Evolutionary conservation across 2,797 vertebrate species (phyloP).

Genomic region (Epinephelus coioides): DNA sequence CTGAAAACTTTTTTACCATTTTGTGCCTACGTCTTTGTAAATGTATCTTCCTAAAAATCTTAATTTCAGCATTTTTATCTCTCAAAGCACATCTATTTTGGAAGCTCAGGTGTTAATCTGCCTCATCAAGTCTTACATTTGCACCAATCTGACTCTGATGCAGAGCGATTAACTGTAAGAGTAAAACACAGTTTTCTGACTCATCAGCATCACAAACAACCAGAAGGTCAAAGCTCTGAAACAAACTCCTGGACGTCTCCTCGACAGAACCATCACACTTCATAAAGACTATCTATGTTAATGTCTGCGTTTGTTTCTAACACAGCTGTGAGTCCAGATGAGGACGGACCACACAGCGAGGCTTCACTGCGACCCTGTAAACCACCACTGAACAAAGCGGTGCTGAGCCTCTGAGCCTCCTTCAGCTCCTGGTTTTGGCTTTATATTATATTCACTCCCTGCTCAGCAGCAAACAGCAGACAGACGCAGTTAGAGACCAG

Average conservation of each 20-base stretch:
- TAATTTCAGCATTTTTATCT: neutral
- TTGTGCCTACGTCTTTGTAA: neutral
- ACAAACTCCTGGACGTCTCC: constrained; percentile 11
- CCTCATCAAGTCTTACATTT: neutral
- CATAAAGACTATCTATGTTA: constrained; percentile 3
- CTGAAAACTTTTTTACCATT: constrained; percentile 5
- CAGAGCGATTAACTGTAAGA: neutral
- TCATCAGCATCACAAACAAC: neutral
- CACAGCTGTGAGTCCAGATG: constrained; percentile 40
- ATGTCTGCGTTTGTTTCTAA: constrained; percentile 34
- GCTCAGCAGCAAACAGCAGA: neutral
- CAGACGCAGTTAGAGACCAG: neutral
- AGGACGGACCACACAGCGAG: constrained; percentile 50
- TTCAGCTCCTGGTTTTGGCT: neutral
- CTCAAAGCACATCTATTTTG: neutral
- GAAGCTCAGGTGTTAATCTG: too few species aligned
- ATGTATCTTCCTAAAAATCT: neutral
- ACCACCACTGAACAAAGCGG: neutral
- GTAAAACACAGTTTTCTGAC: constrained; percentile 11
- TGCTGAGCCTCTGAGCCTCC: neutral
- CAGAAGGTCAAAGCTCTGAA: neutral
- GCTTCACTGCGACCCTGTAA: neutral
- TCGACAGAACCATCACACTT: constrained; percentile 25
- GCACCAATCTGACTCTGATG: constrained; percentile 1
- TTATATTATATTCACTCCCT: neutral